Percentiles rank a stretch among this genome's conserved stretches.
Evolutionary conservation across 2,888 invertebrate genomes (phyloP).

Genomic region (Eristalinus sepulchralis): DNA sequence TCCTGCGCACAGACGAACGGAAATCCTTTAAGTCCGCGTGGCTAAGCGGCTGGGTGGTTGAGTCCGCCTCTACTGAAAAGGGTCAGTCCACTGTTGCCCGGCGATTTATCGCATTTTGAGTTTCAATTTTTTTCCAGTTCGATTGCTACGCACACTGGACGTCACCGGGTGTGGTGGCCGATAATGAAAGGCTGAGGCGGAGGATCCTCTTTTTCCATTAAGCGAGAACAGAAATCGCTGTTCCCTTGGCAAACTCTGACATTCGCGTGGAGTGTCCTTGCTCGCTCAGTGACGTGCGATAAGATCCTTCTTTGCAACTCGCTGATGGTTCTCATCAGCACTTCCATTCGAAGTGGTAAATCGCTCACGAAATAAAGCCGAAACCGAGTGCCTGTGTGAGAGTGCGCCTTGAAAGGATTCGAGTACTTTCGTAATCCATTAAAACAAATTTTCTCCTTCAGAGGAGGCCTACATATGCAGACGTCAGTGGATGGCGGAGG

Average conservation of each 20-base stretch:
- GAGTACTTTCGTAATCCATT: constrained; percentile 19
- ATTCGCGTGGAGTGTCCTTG: not conserved
- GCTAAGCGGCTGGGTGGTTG: too few species aligned
- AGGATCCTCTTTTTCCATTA: not conserved
- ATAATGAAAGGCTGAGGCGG: constrained; percentile 3
- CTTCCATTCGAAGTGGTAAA: not conserved
- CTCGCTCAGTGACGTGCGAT: not conserved
- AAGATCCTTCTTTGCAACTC: constrained; percentile 3
- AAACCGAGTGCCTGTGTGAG: not conserved
- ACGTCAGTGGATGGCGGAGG: not conserved
- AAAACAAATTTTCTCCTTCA: constrained; percentile 37
- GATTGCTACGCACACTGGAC: constrained; percentile 23
- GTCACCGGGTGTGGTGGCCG: not conserved
- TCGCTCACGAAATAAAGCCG: not conserved
- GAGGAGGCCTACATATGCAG: not conserved
- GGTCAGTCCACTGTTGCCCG: constrained; percentile 19
- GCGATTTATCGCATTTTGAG: constrained; percentile 51
- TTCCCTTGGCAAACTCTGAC: not conserved
- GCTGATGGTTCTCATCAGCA: constrained; percentile 27
- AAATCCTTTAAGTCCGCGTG: not conserved
- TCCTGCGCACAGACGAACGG: not conserved
- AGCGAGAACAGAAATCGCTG: not conserved
- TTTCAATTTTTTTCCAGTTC: constrained; percentile 65
- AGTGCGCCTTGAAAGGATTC: not conserved
- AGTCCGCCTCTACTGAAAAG: not conserved